These are phyloP conservation scores for Lasioglossum marginatum DNA, from an alignment of 2,888 invertebrate species.

Conservation along the genomic window DNA sequence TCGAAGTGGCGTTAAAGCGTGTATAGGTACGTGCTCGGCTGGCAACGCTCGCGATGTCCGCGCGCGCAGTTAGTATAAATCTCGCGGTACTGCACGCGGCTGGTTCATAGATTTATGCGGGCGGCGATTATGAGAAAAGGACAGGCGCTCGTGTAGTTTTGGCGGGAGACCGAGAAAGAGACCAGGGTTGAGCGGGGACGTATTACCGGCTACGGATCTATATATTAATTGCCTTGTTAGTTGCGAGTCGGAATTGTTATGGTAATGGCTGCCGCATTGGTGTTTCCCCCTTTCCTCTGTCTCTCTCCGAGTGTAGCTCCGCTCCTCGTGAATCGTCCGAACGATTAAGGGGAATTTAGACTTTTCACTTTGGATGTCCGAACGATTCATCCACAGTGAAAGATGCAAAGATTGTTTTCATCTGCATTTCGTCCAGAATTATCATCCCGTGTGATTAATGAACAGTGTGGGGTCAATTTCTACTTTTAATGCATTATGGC, in stretches of 20 bases:
- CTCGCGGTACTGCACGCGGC: slow-evolving; percentile 56
- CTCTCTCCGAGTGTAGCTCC: no score
- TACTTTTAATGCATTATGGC: no score
- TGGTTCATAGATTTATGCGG: slow-evolving; percentile 63
- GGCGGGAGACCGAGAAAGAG: slow-evolving; percentile 1
- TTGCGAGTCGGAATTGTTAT: slow-evolving; percentile 48
- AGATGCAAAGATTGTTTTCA: not conserved
- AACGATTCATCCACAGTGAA: not conserved
- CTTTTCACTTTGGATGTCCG: not conserved
- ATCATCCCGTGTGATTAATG: no score
- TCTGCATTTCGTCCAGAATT: no score
- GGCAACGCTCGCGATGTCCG: slow-evolving; percentile 25
- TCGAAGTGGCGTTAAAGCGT: slow-evolving; percentile 59
- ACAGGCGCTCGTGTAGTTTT: slow-evolving; percentile 17
- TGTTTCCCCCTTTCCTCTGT: not conserved
- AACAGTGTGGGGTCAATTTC: no score
- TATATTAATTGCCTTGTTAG: slow-evolving; percentile 58
- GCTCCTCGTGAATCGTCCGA: not conserved
- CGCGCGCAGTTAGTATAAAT: slow-evolving; percentile 63
- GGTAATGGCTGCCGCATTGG: not conserved
- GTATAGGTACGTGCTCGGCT: slow-evolving; percentile 33
- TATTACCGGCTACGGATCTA: slow-evolving; percentile 36
- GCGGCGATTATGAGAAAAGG: slow-evolving; percentile 49
- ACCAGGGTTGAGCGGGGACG: not conserved
- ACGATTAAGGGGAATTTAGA: not conserved